These are phyloP conservation scores for Zootoca vivipara DNA, from an alignment of 2,113 vertebrate species.

Conservation along the genomic window DNA sequence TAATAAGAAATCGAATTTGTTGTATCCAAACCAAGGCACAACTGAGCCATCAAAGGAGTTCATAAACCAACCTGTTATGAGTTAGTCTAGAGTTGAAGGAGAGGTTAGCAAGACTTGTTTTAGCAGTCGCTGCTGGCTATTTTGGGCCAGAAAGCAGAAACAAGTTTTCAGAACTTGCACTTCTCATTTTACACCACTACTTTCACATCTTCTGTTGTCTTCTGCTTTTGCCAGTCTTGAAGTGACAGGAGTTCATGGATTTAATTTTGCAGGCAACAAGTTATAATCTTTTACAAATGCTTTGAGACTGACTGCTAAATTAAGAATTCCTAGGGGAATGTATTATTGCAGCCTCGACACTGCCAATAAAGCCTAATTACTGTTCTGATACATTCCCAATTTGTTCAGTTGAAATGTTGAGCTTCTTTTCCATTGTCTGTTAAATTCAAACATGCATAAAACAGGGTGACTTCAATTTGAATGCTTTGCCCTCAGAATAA, in stretches of 20 bases:
- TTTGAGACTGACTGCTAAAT: conserved; percentile 36
- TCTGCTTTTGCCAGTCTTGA: conserved; percentile 44
- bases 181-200: not conserved
- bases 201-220: conserved; percentile 13
- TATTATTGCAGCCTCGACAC: conserved; percentile 41
- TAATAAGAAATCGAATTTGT: not conserved
- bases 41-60: not conserved
- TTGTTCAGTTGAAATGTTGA: not conserved
- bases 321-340: conserved; percentile 23
- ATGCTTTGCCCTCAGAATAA: not conserved
- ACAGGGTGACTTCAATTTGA: not conserved
- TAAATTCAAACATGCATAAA: not conserved
- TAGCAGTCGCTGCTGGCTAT: not conserved
- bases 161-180: not conserved
- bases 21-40: not conserved
- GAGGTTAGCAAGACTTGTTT: conserved; percentile 23
- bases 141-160: conserved; percentile 19
- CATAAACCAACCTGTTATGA: not conserved
- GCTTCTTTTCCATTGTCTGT: not conserved
- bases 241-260: conserved; percentile 4
- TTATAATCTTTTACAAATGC: conserved; percentile 26
- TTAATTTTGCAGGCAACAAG: conserved; percentile 55
- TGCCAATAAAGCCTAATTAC: conserved; percentile 49
- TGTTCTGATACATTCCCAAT: conserved; percentile 6
- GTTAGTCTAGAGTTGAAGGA: not conserved